Conservation (phyloP, 2,113 vertebrate species). For the Pachycephala philippinensis region DNA sequence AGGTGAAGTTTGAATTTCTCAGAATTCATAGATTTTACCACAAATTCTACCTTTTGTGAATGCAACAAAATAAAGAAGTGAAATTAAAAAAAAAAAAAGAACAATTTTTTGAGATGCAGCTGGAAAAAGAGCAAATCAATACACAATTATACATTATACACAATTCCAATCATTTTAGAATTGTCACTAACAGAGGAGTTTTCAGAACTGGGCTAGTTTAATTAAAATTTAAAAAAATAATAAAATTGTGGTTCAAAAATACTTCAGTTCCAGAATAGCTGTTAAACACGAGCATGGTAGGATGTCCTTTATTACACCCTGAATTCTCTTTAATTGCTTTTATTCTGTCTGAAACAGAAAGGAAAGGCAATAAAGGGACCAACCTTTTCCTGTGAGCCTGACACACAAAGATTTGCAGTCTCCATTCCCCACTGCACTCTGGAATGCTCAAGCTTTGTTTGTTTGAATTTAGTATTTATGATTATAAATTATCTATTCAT, state of each 20-base stretch:
- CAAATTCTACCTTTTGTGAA: background rate
- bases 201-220: background rate
- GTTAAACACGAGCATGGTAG: background rate
- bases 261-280: background rate
- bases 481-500: slow-evolving; percentile 3
- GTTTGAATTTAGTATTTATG: slow-evolving; percentile 17
- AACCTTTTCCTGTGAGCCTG: background rate
- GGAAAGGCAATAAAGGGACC: background rate
- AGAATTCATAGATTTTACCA: background rate
- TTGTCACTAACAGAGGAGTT: background rate
- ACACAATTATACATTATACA: background rate
- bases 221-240: background rate
- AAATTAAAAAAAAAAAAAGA: background rate
- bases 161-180: background rate
- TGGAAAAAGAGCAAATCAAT: background rate
- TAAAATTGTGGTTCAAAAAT: background rate
- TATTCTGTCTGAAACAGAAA: background rate
- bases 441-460: background rate
- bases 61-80: background rate
- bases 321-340: background rate
- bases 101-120: background rate
- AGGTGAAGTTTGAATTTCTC: background rate
- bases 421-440: background rate
- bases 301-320: background rate
- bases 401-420: background rate